These are phyloP conservation scores for Magallana gigas DNA, from an alignment of 1,140 invertebrate genomes.

Conservation along the genomic window DNA sequence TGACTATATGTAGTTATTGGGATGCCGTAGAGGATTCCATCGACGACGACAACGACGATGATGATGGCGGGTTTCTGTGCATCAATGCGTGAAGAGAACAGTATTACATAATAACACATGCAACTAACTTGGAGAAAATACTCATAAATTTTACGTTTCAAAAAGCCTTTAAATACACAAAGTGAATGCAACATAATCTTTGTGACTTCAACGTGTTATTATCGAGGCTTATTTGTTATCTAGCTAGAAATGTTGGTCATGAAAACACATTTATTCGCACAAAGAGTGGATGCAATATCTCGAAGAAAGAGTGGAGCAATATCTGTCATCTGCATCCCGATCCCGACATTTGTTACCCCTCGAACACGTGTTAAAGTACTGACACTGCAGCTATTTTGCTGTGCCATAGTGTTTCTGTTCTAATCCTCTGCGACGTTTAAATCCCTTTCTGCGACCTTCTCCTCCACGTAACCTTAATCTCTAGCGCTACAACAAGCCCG, in stretches of 20 bases:
- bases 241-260: neutral
- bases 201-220: too few relatives aligned
- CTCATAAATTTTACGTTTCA: too few relatives aligned
- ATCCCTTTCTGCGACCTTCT: neutral
- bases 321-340: neutral
- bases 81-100: too few relatives aligned
- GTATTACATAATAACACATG: too few relatives aligned
- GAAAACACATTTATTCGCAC: neutral
- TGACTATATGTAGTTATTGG: too few relatives aligned
- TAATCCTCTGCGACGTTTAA: neutral
- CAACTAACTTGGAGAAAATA: too few relatives aligned
- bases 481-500: conserved; percentile 13
- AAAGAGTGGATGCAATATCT: neutral
- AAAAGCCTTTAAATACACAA: too few relatives aligned
- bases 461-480: conserved; percentile 33
- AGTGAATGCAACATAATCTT: too few relatives aligned
- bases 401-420: conserved; percentile 1
- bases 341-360: conserved; percentile 15
- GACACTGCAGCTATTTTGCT: conserved; percentile 1
- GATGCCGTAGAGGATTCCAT: too few relatives aligned
- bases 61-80: too few relatives aligned
- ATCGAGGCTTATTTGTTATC: too few relatives aligned
- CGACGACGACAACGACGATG: too few relatives aligned
- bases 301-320: neutral
- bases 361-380: conserved; percentile 13